These are phyloP conservation scores for Astyanax mexicanus DNA, from an alignment of 2,797 vertebrate genomes.

Conservation along the genomic window DNA sequence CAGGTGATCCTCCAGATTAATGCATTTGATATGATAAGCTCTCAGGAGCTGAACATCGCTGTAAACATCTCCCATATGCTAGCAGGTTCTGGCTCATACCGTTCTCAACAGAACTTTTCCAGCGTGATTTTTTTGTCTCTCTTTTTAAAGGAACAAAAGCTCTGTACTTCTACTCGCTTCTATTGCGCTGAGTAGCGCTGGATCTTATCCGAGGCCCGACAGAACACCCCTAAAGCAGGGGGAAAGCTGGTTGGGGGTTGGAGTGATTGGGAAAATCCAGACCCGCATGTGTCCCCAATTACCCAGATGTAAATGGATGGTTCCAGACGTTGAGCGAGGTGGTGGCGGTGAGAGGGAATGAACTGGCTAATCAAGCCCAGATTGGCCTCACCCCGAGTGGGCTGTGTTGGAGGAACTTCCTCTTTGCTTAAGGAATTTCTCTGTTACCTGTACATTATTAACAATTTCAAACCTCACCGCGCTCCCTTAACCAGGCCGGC, in stretches of 20 bases:
- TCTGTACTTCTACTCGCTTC: slow-evolving; percentile 45
- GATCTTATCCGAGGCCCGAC: slow-evolving; percentile 73
- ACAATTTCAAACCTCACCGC: slow-evolving; percentile 46
- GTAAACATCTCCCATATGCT: slow-evolving; percentile 77
- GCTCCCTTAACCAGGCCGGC: slow-evolving; percentile 47
- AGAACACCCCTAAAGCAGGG: slow-evolving; percentile 49
- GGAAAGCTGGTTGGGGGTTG: slow-evolving; percentile 45
- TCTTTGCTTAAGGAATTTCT: slow-evolving; percentile 18
- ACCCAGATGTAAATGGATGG: slow-evolving; percentile 69
- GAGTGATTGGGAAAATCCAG: slow-evolving; percentile 58
- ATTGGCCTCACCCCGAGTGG: slow-evolving; percentile 43
- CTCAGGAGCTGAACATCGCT: slow-evolving; percentile 56
- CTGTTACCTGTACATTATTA: slow-evolving; percentile 54
- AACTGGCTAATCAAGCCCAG: slow-evolving; percentile 76
- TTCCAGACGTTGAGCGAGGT: slow-evolving; percentile 66
- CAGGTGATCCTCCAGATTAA: slow-evolving; percentile 57
- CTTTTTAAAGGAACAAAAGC: slow-evolving; percentile 68
- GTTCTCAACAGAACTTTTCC: background rate
- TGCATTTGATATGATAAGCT: slow-evolving; percentile 69
- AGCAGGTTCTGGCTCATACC: slow-evolving; percentile 32
- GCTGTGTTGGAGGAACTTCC: slow-evolving; percentile 32
- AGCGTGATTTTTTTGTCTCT: slow-evolving; percentile 56
- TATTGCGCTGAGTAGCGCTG: slow-evolving; percentile 68
- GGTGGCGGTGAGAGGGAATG: slow-evolving; percentile 65
- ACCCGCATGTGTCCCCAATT: slow-evolving; percentile 80